phyloP scores from a whole-genome alignment of 2,888 invertebrate species.

The Baronia brevicornis region DNA sequence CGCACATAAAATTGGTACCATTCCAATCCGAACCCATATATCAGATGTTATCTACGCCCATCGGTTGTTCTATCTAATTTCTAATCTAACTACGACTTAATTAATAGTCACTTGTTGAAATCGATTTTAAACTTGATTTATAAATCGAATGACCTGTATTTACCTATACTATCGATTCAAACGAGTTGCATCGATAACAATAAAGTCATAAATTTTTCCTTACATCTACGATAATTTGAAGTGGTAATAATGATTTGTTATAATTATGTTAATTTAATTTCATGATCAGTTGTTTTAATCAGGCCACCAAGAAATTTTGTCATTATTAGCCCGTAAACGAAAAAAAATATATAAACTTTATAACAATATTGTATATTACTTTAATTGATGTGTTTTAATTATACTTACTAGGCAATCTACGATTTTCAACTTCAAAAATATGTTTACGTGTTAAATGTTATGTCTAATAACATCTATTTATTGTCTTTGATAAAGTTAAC shows the following conservation, averaged over 20 bases:
- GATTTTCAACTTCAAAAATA: no score
- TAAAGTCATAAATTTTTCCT: slow-evolving; percentile 33
- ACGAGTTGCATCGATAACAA: slow-evolving; percentile 51
- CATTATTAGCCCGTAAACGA: no score
- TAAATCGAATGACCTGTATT: slow-evolving; percentile 69
- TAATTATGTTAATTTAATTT: no score
- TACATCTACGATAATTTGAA: slow-evolving; percentile 36
- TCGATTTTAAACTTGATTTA: slow-evolving; percentile 72
- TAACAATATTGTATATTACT: no score
- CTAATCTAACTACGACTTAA: slow-evolving; percentile 73
- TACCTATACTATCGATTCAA: slow-evolving; percentile 49
- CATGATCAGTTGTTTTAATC: no score
- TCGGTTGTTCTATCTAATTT: slow-evolving; percentile 64
- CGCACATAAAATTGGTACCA: slow-evolving; percentile 25
- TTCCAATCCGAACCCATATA: slow-evolving; percentile 36
- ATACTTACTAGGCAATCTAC: no score
- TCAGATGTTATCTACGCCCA: slow-evolving; percentile 55
- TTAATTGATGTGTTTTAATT: no score
- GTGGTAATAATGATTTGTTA: slow-evolving; percentile 7
- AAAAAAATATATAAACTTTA: no score
- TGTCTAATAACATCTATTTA: no score
- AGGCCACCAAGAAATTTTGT: no score
- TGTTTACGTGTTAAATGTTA: no score
- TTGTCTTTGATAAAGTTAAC: no score
- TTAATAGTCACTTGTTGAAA: slow-evolving; percentile 75